These are phyloP conservation scores for Ooceraea biroi DNA, from an alignment of 1,140 invertebrate species.

Conservation along the genomic window DNA sequence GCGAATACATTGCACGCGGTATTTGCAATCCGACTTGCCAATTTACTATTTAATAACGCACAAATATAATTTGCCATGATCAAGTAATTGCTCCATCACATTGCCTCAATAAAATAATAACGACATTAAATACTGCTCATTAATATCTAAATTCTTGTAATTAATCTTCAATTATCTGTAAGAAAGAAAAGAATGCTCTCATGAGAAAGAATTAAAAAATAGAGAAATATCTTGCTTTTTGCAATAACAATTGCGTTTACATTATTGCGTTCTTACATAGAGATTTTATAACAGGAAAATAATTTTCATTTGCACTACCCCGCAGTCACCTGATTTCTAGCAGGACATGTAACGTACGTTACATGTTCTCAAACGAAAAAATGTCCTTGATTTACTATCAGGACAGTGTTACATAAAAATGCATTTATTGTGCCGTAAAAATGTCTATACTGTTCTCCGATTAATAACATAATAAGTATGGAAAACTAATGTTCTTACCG, in stretches of 20 bases:
- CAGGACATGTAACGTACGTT: too few relatives aligned
- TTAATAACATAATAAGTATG: conserved; percentile 19
- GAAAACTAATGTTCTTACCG: neutral
- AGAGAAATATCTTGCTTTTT: neutral
- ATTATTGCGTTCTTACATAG: neutral
- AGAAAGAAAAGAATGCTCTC: neutral
- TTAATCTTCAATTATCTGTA: neutral
- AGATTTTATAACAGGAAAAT: neutral
- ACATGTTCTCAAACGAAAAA: neutral
- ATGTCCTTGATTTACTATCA: neutral
- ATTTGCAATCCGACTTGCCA: too few relatives aligned
- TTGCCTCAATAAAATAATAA: too few relatives aligned
- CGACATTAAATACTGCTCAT: too few relatives aligned
- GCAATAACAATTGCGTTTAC: neutral
- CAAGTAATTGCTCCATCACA: neutral
- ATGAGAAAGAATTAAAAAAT: neutral
- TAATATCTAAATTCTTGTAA: too few relatives aligned
- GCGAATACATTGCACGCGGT: too few relatives aligned
- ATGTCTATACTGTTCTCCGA: neutral
- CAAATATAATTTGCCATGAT: neutral
- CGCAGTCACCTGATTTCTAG: neutral
- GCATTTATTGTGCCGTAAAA: neutral
- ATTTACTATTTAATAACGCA: neutral
- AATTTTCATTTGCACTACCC: neutral
- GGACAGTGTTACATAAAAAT: conserved; percentile 6